Percentiles rank a stretch among this genome's conserved stretches.
Conservation (phyloP, 1,140 invertebrate species). For the Anastrepha ludens region DNA sequence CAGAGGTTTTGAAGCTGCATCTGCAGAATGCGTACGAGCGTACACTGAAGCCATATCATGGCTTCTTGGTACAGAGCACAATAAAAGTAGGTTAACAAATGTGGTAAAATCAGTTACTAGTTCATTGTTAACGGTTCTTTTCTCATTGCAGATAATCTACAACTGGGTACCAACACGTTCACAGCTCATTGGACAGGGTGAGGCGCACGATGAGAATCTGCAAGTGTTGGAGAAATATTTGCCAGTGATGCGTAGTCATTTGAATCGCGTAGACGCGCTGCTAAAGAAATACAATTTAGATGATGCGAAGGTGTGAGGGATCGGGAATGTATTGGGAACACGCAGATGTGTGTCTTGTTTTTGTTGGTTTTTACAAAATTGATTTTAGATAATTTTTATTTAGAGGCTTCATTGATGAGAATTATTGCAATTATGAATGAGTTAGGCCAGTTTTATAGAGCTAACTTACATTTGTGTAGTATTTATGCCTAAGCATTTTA, state of each 20-base stretch:
- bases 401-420: neutral
- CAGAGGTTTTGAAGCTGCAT: constrained; percentile 66
- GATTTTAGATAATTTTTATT: neutral
- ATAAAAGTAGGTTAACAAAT: constrained; percentile 64
- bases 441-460: neutral
- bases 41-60: constrained; percentile 72
- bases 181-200: constrained; percentile 67
- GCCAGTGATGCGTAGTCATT: constrained; percentile 65
- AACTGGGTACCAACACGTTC: constrained; percentile 69
- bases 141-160: constrained; percentile 66
- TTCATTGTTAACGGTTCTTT: constrained; percentile 37
- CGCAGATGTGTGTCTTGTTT: neutral
- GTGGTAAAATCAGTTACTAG: neutral
- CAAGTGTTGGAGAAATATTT: constrained; percentile 65
- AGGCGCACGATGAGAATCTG: constrained; percentile 66
- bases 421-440: neutral
- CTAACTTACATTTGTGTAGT: neutral
- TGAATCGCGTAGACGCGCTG: constrained; percentile 66
- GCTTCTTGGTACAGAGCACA: constrained; percentile 72
- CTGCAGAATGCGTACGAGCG: constrained; percentile 71
- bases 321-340: neutral
- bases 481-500: neutral
- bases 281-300: constrained; percentile 67
- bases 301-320: constrained; percentile 58
- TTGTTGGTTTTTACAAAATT: neutral